Percentiles rank a stretch among this genome's conserved stretches.
These are phyloP conservation scores for Empidonax alnorum DNA, from an alignment of 2,113 vertebrate species.

Conservation along the genomic window DNA sequence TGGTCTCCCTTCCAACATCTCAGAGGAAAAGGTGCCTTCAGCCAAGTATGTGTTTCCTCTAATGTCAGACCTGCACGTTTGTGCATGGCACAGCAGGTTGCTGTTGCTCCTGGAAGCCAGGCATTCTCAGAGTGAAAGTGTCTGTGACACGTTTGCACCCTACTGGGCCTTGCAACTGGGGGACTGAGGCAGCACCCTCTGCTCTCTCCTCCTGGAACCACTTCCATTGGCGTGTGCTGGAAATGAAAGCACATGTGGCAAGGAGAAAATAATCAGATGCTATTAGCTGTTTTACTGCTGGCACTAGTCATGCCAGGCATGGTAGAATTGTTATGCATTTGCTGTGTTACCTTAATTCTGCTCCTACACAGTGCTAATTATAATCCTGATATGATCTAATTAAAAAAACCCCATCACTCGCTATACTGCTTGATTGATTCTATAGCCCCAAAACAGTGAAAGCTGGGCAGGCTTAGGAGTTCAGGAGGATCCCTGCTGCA, in stretches of 20 bases:
- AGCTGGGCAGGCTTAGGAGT: not conserved
- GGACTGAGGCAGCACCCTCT: too few species aligned
- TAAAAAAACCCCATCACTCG: slow-evolving; percentile 1
- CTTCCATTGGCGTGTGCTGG: not conserved
- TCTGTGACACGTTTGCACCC: not conserved
- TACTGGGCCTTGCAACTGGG: not conserved
- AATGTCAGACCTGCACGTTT: fast-evolving
- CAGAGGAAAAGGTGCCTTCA: not conserved
- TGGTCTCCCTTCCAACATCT: not conserved
- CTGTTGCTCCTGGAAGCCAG: not conserved
- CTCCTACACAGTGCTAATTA: slow-evolving; percentile 70
- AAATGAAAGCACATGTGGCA: not conserved
- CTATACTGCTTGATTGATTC: slow-evolving; percentile 37
- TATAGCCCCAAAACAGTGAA: slow-evolving; percentile 4
- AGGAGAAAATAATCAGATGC: not conserved
- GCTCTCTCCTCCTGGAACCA: not conserved
- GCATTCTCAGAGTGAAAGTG: not conserved
- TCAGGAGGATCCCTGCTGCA: slow-evolving; percentile 23
- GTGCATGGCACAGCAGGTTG: not conserved
- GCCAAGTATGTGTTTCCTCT: not conserved
- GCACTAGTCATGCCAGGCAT: not conserved
- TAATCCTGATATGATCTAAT: slow-evolving; percentile 65
- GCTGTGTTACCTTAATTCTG: slow-evolving; percentile 67
- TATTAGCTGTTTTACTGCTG: not conserved
- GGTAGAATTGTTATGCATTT: slow-evolving; percentile 17